These are phyloP conservation scores for Apomyelois bistriatella DNA, from an alignment of 2,888 invertebrate species.

Conservation along the genomic window DNA sequence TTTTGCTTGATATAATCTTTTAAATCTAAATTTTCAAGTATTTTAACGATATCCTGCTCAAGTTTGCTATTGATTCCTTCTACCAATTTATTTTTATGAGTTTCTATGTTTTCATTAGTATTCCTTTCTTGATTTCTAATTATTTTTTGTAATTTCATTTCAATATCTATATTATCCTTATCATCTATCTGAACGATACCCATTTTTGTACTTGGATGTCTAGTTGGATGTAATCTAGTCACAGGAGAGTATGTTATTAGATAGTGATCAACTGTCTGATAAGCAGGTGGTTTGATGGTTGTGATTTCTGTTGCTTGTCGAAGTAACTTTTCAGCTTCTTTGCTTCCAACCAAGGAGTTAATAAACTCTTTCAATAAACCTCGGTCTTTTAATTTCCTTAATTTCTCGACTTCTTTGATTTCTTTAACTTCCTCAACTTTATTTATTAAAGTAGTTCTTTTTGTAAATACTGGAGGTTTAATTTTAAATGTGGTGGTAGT, in stretches of 20 bases:
- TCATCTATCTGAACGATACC: neutral
- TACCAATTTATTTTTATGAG: neutral
- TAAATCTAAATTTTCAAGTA: neutral
- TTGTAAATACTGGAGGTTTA: neutral
- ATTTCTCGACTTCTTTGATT: neutral
- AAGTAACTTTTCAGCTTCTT: neutral
- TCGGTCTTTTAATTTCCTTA: neutral
- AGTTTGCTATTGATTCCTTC: neutral
- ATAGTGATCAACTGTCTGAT: neutral
- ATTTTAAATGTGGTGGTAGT: neutral
- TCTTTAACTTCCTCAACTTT: neutral
- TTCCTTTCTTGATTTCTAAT: neutral
- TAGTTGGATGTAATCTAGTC: neutral
- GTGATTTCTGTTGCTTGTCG: neutral
- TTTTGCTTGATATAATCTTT: neutral
- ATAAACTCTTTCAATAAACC: neutral
- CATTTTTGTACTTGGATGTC: neutral
- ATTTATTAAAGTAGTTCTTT: neutral
- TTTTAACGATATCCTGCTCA: neutral
- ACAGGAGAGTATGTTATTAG: neutral
- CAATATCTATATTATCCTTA: neutral
- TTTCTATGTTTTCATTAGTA: neutral
- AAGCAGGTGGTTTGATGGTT: neutral
- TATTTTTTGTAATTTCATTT: neutral
- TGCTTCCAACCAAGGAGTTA: neutral